Evolutionary conservation across 2,113 vertebrate genomes (phyloP).

Genomic region (Odontesthes bonariensis): DNA sequence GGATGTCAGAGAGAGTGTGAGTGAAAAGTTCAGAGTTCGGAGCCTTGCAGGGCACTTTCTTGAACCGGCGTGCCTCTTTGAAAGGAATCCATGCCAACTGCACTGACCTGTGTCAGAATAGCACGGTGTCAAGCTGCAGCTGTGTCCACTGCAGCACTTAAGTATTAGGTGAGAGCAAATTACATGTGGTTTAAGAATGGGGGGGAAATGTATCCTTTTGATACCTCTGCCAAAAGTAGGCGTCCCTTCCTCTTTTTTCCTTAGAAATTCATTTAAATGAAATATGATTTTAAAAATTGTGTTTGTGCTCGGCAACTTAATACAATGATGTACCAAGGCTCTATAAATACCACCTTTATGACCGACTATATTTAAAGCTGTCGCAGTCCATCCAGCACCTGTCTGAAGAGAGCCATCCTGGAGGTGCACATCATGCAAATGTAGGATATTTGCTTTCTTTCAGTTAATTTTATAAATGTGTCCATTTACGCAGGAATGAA

Average conservation of each 20-base stretch:
- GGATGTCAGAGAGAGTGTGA: conserved; percentile 33
- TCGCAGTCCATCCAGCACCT: conserved; percentile 47
- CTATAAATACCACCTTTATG: conserved; percentile 72
- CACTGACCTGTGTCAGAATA: conserved; percentile 62
- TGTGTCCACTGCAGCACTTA: conserved; percentile 7
- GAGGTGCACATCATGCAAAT: not conserved
- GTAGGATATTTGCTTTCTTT: not conserved
- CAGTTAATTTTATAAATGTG: not conserved
- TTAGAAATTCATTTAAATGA: not conserved
- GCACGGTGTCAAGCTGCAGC: conserved; percentile 61
- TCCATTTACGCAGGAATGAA: not conserved
- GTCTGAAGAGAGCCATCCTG: conserved; percentile 31
- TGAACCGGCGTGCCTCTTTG: conserved; percentile 53
- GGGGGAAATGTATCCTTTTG: not conserved
- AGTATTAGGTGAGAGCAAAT: conserved; percentile 4
- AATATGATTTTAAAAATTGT: conserved; percentile 12
- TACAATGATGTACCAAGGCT: conserved; percentile 22
- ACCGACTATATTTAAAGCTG: conserved; percentile 53
- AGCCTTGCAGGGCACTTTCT: conserved; percentile 21
- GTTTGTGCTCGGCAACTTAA: conserved; percentile 37
- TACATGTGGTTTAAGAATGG: not conserved
- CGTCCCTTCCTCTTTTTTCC: not conserved
- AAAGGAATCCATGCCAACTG: conserved; percentile 60
- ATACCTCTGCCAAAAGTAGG: not conserved
- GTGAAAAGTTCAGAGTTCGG: conserved; percentile 1